Conservation (phyloP, 2,113 vertebrate species). For the Mesitornis unicolor region DNA sequence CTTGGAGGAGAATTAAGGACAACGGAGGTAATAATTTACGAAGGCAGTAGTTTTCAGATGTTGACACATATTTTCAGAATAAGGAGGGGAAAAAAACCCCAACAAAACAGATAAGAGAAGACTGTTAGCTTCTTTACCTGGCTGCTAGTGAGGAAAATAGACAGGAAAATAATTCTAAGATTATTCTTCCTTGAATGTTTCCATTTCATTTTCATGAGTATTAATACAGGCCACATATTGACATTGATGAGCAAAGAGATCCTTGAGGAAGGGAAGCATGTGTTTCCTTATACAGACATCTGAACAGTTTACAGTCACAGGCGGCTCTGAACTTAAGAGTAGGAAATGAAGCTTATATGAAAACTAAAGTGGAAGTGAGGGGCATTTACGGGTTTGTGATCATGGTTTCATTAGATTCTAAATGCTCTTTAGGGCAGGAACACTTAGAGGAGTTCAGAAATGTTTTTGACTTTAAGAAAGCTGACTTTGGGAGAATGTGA, state of each 20-base stretch:
- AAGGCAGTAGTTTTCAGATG: not conserved
- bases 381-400: conserved; percentile 9
- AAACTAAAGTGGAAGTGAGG: not conserved
- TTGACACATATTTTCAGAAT: not conserved
- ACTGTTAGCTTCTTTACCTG: not conserved
- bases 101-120: not conserved
- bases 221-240: not conserved
- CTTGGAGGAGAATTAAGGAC: conserved; percentile 5
- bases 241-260: not conserved
- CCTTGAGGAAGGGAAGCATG: conserved; percentile 22
- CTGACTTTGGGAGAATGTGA: conserved; percentile 60
- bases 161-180: not conserved
- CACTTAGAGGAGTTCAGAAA: conserved; percentile 29
- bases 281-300: conserved; percentile 4
- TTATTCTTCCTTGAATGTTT: conserved; percentile 11
- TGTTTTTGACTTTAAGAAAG: conserved; percentile 52
- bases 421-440: conserved; percentile 17
- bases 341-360: conserved; percentile 50
- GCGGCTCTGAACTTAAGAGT: not conserved
- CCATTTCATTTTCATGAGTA: not conserved
- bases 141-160: not conserved
- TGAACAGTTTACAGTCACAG: not conserved
- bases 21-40: not conserved
- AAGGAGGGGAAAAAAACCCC: not conserved
- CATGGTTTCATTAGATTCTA: conserved; percentile 39